Percentiles rank a stretch among this genome's conserved stretches.
phyloP scores from a whole-genome alignment of 2,113 vertebrate species.

The Stegastes partitus region DNA sequence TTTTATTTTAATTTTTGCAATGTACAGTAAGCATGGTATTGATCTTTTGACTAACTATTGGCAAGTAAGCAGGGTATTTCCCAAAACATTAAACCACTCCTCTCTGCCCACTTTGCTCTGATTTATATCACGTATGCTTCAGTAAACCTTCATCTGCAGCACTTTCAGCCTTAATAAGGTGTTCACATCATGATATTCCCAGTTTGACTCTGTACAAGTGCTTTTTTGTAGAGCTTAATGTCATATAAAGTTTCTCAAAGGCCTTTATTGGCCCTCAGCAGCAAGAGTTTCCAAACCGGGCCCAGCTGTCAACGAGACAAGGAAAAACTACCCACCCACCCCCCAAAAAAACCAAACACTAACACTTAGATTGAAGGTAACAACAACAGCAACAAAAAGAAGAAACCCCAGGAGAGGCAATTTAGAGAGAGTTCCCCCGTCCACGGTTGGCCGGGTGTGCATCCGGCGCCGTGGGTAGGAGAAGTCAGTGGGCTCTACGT shows the following conservation, averaged over 20 bases:
- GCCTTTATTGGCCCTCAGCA: not conserved
- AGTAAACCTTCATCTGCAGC: not conserved
- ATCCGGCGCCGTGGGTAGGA: conserved; percentile 32
- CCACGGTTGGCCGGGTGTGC: conserved; percentile 23
- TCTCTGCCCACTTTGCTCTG: not conserved
- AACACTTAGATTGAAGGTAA: conserved; percentile 12
- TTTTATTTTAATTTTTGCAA: too few relatives aligned
- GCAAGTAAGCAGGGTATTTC: too few relatives aligned
- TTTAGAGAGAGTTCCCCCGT: conserved; percentile 26
- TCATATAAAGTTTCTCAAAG: not conserved
- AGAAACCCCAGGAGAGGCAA: conserved; percentile 38
- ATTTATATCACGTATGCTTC: not conserved
- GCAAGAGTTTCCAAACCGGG: not conserved
- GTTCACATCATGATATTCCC: too few relatives aligned
- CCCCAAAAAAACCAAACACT: not conserved
- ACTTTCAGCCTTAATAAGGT: not conserved
- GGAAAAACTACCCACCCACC: not conserved
- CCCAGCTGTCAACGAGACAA: not conserved
- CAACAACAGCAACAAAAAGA: conserved; percentile 11
- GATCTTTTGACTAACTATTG: too few relatives aligned
- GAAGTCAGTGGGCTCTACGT: conserved; percentile 41
- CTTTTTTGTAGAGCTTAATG: not conserved
- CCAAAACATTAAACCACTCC: not conserved
- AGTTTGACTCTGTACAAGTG: too few relatives aligned
- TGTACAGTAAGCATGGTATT: too few relatives aligned